Evolutionary conservation across 2,113 vertebrate species (phyloP), one percentile per base, ranked within the genome.

Genomic region (Cricetomys ansorgei): DNA sequence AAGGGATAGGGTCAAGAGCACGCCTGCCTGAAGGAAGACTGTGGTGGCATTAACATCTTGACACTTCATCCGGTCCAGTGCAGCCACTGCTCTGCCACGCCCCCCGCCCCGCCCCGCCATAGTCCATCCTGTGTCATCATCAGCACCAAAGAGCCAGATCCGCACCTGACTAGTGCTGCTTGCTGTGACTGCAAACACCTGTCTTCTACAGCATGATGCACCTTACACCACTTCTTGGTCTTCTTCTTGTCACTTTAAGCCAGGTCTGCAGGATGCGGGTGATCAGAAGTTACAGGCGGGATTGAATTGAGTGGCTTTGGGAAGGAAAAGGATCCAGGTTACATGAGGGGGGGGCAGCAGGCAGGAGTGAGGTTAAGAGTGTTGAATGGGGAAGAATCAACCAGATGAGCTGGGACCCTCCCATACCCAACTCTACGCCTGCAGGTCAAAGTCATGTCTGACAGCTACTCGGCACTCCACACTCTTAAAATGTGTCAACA

Each of bases 41-140:
- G 2, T 45, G 43, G 34, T 6, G 3, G 59, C 4, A 7, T 9
- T 5, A 0, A 27, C 37, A 1, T 37, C 16, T 3, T 2, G 0
- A 5, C 43, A 11, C 43, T n/a, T 15, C 53, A 37, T 6, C 37
- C 17, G 16, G 1, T n/a, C 59, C 11, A 1, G 79, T 25, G 23
- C 2, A 19, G 37, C 23, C 76, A 17, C 40, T 37, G 34, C 37
- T 70, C 27, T 27, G 17, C 5, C 45, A 40, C 29, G 15, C 7
- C 27, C n/a, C 3, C 6, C 19, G 12, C 15, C 37, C 59, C 3
- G 57, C 15, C 21, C 57, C 21, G 57, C 2, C 40, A 1, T 4
- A 59, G 9, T 23, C 72, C 31, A 29, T 21, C 17, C 7, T 7
- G 5, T 43, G 19, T 11, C 8, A 11, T 11, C 8, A 11, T 45